Evolutionary conservation across 2,797 vertebrate genomes (phyloP).

Genomic region (Phoxinus dragarum): DNA sequence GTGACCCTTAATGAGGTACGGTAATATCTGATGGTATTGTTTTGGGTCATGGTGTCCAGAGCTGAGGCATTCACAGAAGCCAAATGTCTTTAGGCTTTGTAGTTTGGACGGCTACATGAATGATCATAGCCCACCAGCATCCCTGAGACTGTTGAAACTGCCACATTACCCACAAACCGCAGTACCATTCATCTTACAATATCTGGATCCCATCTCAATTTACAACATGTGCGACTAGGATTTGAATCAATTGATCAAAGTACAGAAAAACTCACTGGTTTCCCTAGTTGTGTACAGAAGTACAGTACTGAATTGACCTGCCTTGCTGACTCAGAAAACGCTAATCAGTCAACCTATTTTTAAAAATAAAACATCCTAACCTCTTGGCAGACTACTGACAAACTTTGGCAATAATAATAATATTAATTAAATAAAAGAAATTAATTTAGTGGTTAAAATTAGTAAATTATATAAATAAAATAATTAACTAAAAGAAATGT

Average conservation of each 20-base stretch:
- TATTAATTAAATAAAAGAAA: not conserved
- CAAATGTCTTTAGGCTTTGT: conserved; percentile 20
- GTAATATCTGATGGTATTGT: not conserved
- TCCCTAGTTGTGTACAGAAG: conserved; percentile 5
- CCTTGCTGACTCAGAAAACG: not conserved
- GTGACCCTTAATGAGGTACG: not conserved
- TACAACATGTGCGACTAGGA: not conserved
- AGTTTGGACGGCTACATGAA: not conserved
- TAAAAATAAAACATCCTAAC: not conserved
- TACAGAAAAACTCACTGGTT: not conserved
- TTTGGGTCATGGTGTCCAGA: conserved; percentile 8
- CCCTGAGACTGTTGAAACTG: conserved; percentile 40
- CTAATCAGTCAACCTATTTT: not conserved
- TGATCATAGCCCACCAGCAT: conserved; percentile 27
- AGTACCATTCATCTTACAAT: conserved; percentile 20
- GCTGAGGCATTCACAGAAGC: conserved; percentile 26
- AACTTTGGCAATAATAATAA: not conserved
- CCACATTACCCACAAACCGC: not conserved
- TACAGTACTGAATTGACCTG: conserved; percentile 8
- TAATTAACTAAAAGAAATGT: not conserved
- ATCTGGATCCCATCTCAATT: not conserved
- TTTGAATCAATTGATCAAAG: conserved; percentile 4
- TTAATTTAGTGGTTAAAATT: not conserved
- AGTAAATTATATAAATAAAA: conserved; percentile 3
- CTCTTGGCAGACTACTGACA: not conserved